Evolutionary conservation across 2,113 vertebrate genomes (phyloP).

Genomic region (Ammodramus savannarum): DNA sequence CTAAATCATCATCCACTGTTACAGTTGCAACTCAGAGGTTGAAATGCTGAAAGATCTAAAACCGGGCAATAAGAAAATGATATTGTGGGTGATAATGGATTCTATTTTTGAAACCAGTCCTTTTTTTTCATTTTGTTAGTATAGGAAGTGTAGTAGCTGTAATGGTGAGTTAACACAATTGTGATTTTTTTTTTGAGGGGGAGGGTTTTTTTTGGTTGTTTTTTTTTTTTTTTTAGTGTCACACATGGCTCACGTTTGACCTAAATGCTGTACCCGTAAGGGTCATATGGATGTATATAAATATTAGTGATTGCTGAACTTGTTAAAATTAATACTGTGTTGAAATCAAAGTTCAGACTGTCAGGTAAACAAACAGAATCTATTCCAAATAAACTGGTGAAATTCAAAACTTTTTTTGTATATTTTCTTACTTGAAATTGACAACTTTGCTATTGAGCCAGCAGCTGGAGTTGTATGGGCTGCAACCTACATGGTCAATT

Average conservation of each 20-base stretch:
- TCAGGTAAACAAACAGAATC: neutral
- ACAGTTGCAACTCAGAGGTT: neutral
- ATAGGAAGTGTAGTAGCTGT: neutral
- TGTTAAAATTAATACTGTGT: neutral
- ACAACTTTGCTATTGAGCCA: neutral
- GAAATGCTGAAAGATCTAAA: neutral
- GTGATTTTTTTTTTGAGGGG: neutral
- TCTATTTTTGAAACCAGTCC: neutral
- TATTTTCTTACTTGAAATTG: neutral
- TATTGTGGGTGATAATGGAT: neutral
- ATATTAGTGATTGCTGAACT: neutral
- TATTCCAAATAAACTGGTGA: neutral
- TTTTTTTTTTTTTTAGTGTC: neutral
- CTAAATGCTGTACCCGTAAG: neutral
- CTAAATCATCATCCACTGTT: neutral
- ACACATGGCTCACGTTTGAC: fast-evolving
- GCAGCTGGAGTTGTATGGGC: neutral
- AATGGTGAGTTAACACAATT: neutral
- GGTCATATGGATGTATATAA: neutral
- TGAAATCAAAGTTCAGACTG: neutral
- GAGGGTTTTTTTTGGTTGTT: no score
- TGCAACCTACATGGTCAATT: neutral
- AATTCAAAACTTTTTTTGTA: neutral
- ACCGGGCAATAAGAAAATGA: neutral
- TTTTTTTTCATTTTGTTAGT: neutral